phyloP scores from a whole-genome alignment of 2,113 vertebrate genomes.

The Sinocyclocheilus rhinocerous region DNA sequence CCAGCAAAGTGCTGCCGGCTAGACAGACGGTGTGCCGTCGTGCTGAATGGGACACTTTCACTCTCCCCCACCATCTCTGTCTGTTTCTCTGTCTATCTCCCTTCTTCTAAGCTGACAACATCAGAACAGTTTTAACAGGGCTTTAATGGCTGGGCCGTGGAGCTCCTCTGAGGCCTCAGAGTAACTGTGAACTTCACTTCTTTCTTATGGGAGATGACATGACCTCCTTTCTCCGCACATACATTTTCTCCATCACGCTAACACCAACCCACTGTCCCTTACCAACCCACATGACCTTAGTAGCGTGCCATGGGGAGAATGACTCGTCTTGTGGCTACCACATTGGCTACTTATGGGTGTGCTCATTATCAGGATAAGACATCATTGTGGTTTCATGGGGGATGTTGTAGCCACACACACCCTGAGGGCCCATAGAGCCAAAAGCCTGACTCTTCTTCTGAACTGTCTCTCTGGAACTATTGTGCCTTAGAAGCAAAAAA shows the following conservation, averaged over 20 bases:
- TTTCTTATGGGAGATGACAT: constrained; percentile 79
- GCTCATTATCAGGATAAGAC: constrained; percentile 51
- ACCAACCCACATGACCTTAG: constrained; percentile 1
- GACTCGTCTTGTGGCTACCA: constrained; percentile 39
- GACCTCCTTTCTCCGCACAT: constrained; percentile 79
- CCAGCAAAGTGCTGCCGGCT: constrained; percentile 37
- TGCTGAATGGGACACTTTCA: constrained; percentile 19
- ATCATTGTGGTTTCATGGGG: constrained; percentile 56
- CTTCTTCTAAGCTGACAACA: constrained; percentile 81
- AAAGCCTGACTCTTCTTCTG: constrained; percentile 39
- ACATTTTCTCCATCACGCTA: constrained; percentile 7
- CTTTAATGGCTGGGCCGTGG: constrained; percentile 90
- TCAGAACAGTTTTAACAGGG: constrained; percentile 92
- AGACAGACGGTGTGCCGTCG: neutral
- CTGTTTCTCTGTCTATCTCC: constrained; percentile 75
- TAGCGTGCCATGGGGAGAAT: constrained; percentile 13
- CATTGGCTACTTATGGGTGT: constrained; percentile 40
- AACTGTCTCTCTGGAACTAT: constrained; percentile 49
- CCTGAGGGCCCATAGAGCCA: constrained; percentile 48
- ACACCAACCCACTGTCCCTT: neutral
- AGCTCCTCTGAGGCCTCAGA: constrained; percentile 87
- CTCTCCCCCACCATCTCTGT: constrained; percentile 36
- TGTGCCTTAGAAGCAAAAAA: neutral
- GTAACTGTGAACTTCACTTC: constrained; percentile 82
- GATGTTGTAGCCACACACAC: constrained; percentile 58